phyloP scores from a whole-genome alignment of 2,113 vertebrate genomes.

The Chloebia gouldiae region DNA sequence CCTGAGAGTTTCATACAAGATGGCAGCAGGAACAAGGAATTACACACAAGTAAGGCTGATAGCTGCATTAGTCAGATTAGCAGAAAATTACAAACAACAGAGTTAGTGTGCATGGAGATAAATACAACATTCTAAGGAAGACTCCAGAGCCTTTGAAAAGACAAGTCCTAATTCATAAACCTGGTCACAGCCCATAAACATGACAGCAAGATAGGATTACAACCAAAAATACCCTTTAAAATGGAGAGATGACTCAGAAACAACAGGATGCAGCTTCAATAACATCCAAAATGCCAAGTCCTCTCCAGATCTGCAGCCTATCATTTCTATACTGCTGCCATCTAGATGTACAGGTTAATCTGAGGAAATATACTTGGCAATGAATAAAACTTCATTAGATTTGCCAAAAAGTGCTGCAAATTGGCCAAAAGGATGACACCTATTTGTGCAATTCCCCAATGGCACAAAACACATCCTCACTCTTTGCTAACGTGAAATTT shows the following conservation, averaged over 20 bases:
- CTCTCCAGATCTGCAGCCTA: not conserved
- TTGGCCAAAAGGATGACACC: not conserved
- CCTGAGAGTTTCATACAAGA: not conserved
- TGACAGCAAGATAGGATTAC: not conserved
- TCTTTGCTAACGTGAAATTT: not conserved
- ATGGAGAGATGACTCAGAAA: not conserved
- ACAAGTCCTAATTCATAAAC: not conserved
- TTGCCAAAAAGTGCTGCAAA: not conserved
- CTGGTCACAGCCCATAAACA: not conserved
- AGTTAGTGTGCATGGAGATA: not conserved
- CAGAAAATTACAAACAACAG: not conserved
- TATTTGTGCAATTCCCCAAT: not conserved
- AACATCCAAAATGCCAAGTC: not conserved
- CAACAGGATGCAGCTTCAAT: not conserved
- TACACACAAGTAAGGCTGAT: not conserved
- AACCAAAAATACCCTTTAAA: conserved; percentile 4
- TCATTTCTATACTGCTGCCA: not conserved
- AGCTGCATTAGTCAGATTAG: not conserved
- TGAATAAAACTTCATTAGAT: not conserved
- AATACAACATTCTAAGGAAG: not conserved
- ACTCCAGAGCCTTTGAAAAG: not conserved
- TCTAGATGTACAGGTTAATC: not conserved
- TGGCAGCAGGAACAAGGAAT: not conserved
- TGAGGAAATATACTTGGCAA: not conserved
- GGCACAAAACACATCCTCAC: not conserved